A percentile compares a stretch with the other conserved stretches of the same genome.
Conservation (phyloP, 2,888 invertebrate genomes). For the Rhopalosiphum nymphaeae region DNA sequence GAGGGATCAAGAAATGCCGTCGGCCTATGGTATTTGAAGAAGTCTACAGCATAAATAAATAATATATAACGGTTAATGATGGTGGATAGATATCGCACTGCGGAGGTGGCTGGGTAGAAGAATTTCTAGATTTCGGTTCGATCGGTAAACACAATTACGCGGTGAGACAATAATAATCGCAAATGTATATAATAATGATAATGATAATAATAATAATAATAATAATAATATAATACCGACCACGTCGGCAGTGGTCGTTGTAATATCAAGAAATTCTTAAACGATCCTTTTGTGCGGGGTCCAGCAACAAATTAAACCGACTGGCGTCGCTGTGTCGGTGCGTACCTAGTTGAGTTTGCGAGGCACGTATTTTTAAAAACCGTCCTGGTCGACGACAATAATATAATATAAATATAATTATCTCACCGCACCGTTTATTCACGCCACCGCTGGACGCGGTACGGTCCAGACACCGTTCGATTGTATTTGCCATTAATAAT, state of each 20-base stretch:
- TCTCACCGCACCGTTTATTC: neutral
- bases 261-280: conserved; percentile 35
- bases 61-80: neutral
- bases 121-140: conserved; percentile 20
- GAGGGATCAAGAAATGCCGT: neutral
- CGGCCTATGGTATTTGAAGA: neutral
- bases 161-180: conserved; percentile 18
- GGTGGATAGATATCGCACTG: neutral
- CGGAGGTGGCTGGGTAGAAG: neutral
- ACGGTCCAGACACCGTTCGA: neutral
- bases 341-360: conserved; percentile 2
- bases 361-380: conserved; percentile 40
- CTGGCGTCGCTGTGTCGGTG: neutral
- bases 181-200: neutral
- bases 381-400: neutral
- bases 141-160: neutral
- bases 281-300: neutral
- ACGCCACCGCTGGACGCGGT: neutral
- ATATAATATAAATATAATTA: conserved; percentile 25
- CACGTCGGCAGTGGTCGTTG: neutral
- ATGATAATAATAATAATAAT: conserved; percentile 33
- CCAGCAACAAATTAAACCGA: conserved; percentile 11
- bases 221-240: conserved; percentile 19
- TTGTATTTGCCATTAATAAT: neutral
- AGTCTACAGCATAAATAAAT: neutral